Percentiles rank a stretch among this genome's conserved stretches.
These are phyloP conservation scores for Drosophila tristis DNA, from an alignment of 1,140 invertebrate genomes.

Conservation along the genomic window DNA sequence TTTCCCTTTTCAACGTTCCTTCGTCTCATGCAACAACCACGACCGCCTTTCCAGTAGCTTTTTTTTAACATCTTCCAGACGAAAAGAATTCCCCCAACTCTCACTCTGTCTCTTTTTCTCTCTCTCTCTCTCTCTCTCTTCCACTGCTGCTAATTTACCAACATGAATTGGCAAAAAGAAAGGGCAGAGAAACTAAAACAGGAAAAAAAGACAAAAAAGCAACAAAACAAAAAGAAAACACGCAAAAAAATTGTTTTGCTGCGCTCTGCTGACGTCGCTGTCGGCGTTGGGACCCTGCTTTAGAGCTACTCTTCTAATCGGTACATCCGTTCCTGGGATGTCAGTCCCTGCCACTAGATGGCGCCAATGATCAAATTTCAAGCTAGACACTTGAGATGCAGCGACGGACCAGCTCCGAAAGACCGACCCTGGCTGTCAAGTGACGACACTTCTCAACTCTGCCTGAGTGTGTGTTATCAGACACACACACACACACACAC, in stretches of 20 bases:
- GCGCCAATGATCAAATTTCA: too few relatives aligned
- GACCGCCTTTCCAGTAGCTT: too few relatives aligned
- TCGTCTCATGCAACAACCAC: background rate
- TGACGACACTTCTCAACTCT: too few relatives aligned
- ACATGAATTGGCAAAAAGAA: constrained; percentile 64
- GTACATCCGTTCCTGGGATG: background rate
- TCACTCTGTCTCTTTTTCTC: background rate
- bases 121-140: background rate
- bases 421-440: background rate
- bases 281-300: constrained; percentile 29
- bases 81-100: too few relatives aligned
- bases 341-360: too few relatives aligned
- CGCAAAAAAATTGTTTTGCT: constrained; percentile 19
- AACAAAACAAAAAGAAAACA: constrained; percentile 35
- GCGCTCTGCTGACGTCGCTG: constrained; percentile 15
- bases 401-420: constrained; percentile 34
- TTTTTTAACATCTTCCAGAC: too few relatives aligned
- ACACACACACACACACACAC: too few relatives aligned
- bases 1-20: too few relatives aligned
- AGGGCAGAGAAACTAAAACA: constrained; percentile 28
- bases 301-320: constrained; percentile 33
- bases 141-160: constrained; percentile 63
- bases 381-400: too few relatives aligned
- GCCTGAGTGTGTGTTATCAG: constrained; percentile 17
- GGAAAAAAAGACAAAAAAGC: constrained; percentile 16